A percentile compares a stretch with the other conserved stretches of the same genome.
Evolutionary conservation across 2,113 vertebrate species (phyloP).

Genomic region (Rattus norvegicus): DNA sequence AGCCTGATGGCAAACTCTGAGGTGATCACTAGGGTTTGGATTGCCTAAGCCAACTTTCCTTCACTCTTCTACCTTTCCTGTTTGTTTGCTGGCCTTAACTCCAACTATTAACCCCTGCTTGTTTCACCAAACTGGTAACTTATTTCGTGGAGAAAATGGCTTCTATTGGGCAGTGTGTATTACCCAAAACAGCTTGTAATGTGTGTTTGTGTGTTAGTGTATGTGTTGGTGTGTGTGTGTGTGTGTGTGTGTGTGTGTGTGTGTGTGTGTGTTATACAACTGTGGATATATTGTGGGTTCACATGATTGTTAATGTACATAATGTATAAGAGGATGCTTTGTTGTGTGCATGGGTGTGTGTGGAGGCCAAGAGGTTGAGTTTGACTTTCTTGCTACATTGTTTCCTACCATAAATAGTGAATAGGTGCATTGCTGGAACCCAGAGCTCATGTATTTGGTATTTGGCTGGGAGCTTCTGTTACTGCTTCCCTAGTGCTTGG

Average conservation of each 20-base stretch:
- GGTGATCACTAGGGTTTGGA: neutral
- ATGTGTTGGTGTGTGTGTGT: neutral
- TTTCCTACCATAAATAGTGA: neutral
- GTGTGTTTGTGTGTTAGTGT: neutral
- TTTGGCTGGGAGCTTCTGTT: neutral
- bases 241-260: neutral
- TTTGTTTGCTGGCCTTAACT: neutral
- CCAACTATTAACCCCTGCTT: neutral
- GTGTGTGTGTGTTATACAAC: neutral
- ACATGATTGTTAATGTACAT: too few relatives aligned
- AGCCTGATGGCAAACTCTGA: slow-evolving; percentile 22
- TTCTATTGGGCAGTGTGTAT: neutral
- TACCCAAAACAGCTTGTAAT: neutral
- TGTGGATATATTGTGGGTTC: neutral
- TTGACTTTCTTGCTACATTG: neutral
- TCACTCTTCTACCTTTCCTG: neutral
- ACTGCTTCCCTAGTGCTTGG: neutral
- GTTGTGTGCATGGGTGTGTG: too few relatives aligned
- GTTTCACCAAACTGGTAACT: neutral
- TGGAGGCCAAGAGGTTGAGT: neutral
- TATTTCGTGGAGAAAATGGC: neutral
- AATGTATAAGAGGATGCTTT: neutral
- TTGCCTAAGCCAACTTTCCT: neutral
- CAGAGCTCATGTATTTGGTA: neutral
- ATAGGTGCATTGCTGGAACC: neutral